Conservation (phyloP, 2,113 vertebrate genomes). For the Syrmaticus mikado region DNA sequence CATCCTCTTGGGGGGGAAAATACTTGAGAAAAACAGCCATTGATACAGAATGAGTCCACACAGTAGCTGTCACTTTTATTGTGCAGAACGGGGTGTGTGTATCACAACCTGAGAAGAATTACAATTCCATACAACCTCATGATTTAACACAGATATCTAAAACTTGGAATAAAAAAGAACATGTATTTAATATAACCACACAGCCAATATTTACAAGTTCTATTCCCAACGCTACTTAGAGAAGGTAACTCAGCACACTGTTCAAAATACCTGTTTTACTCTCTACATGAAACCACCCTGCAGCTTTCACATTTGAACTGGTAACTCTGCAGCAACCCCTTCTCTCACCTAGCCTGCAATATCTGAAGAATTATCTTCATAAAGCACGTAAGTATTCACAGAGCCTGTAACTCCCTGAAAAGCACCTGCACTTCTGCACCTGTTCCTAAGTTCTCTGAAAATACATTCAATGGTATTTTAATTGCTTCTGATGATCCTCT, state of each 20-base stretch:
- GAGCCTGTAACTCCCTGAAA: not conserved
- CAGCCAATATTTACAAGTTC: not conserved
- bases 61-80: not conserved
- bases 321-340: not conserved
- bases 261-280: not conserved
- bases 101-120: not conserved
- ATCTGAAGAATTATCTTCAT: not conserved
- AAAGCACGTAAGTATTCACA: accelerated
- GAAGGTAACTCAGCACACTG: not conserved
- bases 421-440: accelerated
- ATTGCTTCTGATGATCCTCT: not conserved
- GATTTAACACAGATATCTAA: not conserved
- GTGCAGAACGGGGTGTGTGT: not conserved
- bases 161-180: not conserved
- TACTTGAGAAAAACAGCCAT: not conserved
- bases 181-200: not conserved
- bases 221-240: not conserved
- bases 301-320: not conserved
- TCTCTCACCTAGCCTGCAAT: not conserved
- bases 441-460: not conserved
- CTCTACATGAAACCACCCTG: not conserved
- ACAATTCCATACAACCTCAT: not conserved
- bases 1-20: not conserved
- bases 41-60: not conserved
- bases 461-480: not conserved